phyloP scores from a whole-genome alignment of 2,888 invertebrate genomes.

The Marasmarcha lunaedactyla region DNA sequence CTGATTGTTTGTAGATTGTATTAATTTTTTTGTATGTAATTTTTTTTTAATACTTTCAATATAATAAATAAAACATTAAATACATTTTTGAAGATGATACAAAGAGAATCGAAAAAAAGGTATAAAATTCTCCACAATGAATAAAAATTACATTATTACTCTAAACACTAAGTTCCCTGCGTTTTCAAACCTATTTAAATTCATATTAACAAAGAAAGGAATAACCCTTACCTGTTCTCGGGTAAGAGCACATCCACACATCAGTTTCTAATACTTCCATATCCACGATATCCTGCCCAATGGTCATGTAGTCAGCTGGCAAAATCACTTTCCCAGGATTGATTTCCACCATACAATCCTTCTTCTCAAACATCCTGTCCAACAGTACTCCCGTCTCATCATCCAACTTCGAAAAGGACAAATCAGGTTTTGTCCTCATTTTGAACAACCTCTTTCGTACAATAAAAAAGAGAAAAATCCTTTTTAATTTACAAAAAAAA shows the following conservation, averaged over 20 bases:
- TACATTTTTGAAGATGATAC: too few species aligned
- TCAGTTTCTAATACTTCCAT: conserved; percentile 81
- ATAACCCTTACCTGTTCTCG: conserved; percentile 82
- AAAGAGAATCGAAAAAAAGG: too few species aligned
- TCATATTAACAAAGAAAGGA: not conserved
- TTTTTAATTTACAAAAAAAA: conserved; percentile 9
- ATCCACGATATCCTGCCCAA: conserved; percentile 77
- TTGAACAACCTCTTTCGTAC: conserved; percentile 12
- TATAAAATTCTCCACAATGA: too few species aligned
- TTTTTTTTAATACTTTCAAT: too few species aligned
- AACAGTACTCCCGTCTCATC: conserved; percentile 69
- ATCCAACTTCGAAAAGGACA: conserved; percentile 72
- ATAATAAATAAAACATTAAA: too few species aligned
- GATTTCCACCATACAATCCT: conserved; percentile 78
- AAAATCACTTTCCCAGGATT: conserved; percentile 78
- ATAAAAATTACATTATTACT: too few species aligned
- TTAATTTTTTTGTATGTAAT: too few species aligned
- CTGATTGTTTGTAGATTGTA: too few species aligned
- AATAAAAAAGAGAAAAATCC: conserved; percentile 9
- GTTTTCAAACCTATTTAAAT: too few species aligned
- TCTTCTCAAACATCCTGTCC: conserved; percentile 76
- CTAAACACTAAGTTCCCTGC: too few species aligned
- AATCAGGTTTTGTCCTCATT: conserved; percentile 46
- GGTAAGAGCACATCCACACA: conserved; percentile 89
- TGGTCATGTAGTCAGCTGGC: conserved; percentile 76